A percentile compares a stretch with the other conserved stretches of the same genome.
Evolutionary conservation across 2,113 vertebrate genomes (phyloP).

Genomic region (Bubo bubo): DNA sequence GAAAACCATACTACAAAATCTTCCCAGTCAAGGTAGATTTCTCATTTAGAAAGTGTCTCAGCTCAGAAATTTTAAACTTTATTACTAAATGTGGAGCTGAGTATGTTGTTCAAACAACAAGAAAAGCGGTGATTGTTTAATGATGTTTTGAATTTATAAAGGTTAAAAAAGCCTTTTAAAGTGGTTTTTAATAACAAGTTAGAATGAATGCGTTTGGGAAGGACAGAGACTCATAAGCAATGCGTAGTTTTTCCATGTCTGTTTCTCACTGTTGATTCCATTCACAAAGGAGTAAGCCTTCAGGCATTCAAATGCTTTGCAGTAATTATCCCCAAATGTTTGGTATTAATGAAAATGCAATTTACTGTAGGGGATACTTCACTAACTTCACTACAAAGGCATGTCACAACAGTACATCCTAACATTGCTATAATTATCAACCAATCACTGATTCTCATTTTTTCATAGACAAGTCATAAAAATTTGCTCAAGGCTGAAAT

Average conservation of each 20-base stretch:
- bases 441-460: not conserved
- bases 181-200: not conserved
- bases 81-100: not conserved
- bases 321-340: slow-evolving; percentile 49
- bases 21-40: not conserved
- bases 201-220: not conserved
- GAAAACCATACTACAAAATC: not conserved
- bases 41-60: not conserved
- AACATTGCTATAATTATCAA: slow-evolving; percentile 49
- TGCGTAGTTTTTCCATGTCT: not conserved
- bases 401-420: slow-evolving; percentile 9
- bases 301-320: slow-evolving; percentile 1
- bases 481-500: slow-evolving; percentile 17
- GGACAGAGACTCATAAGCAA: not conserved
- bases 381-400: slow-evolving; percentile 31
- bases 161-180: not conserved
- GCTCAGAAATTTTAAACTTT: not conserved
- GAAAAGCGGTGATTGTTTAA: slow-evolving; percentile 7
- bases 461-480: not conserved
- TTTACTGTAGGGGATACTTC: slow-evolving; percentile 33
- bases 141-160: not conserved
- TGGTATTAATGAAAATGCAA: slow-evolving; percentile 53
- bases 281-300: slow-evolving; percentile 36
- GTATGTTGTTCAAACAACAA: not conserved
- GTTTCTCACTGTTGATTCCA: slow-evolving; percentile 18